Base-by-base conservation (phyloP, 2,797 vertebrate genomes). In the Eleutherodactylus coqui region DNA sequence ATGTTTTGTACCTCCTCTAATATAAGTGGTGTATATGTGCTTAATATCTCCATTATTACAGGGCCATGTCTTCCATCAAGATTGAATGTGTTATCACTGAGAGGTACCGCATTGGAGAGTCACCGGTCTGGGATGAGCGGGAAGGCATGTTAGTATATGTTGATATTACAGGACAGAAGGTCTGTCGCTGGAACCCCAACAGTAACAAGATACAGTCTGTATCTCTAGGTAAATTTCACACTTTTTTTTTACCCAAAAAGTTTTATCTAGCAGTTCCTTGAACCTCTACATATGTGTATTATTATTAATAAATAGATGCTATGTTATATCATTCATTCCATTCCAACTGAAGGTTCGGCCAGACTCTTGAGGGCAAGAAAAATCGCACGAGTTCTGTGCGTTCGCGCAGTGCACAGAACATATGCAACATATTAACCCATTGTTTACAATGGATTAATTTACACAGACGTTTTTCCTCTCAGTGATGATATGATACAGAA, bases 51-150 rank as follows among this genome's bases (percentile, higher is more conserved):
- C 7, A 41, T 41, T 58, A 29, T 9, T 70, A 27, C 0, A 79
- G 80, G 89, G 90, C 81, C 70, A 98, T 97, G 97, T 94, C 96
- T 0, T 94, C 95, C 2, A 14, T 97, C 43, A 95, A 94, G 89
- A 91, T 97, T 0, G 95, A 97, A 84, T 95, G 94, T 45, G 89
- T 96, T 6, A 90, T 94, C 85, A 90, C 82, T 6, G 91, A 92
- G 69, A 87, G 89, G 2, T 93, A 88, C 89, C n/a, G 89, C 79
- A 64, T 97, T n/a, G 97, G 95, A 14, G 97, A 99, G 90, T 96
- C 96, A n/a, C 97, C 97, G 0, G 89, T 98, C 38, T 99, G 97
- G 98, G 97, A 98, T 73, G 96, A 96, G 89, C 93, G 92, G 13
- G 93, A 95, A 1, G 90, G 90, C n/a, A 93, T 91, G 0, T 93